These are phyloP conservation scores for Sapajus apella DNA, from an alignment of 2,113 vertebrate genomes.

Conservation along the genomic window DNA sequence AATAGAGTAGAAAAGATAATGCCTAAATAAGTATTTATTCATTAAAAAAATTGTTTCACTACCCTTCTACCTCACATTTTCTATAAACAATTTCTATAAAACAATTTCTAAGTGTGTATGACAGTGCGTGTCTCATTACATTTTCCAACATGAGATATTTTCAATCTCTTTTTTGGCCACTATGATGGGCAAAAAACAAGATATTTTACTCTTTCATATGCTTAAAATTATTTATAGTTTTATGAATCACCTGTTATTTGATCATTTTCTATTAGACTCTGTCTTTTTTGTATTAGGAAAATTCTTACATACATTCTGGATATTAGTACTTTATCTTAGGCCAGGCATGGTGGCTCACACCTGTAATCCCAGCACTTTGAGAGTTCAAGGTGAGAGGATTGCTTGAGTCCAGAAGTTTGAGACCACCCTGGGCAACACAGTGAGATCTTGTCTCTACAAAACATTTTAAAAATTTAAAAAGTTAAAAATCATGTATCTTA, in stretches of 20 bases:
- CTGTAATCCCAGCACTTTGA: no score
- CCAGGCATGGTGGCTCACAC: no score
- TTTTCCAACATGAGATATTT: neutral
- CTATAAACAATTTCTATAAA: neutral
- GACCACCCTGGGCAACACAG: no score
- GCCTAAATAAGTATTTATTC: neutral
- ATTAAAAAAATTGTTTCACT: neutral
- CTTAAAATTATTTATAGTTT: neutral
- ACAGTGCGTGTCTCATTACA: neutral
- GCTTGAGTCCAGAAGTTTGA: no score
- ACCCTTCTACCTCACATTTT: neutral
- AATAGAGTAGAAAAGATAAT: constrained; percentile 4
- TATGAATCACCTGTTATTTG: neutral
- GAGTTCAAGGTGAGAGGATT: no score
- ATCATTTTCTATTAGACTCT: neutral
- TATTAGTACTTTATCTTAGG: constrained; percentile 10
- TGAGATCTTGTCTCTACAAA: no score
- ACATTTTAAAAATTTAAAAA: no score
- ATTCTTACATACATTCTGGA: neutral
- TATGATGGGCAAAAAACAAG: neutral
- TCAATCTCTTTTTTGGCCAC: neutral
- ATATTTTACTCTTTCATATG: constrained; percentile 1
- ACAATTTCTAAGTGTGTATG: neutral
- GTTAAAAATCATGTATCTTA: no score
- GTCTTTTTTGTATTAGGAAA: neutral